Percentiles rank a stretch among this genome's conserved stretches.
phyloP scores from a whole-genome alignment of 2,888 invertebrate species.

The Stictocephala bisonia region DNA sequence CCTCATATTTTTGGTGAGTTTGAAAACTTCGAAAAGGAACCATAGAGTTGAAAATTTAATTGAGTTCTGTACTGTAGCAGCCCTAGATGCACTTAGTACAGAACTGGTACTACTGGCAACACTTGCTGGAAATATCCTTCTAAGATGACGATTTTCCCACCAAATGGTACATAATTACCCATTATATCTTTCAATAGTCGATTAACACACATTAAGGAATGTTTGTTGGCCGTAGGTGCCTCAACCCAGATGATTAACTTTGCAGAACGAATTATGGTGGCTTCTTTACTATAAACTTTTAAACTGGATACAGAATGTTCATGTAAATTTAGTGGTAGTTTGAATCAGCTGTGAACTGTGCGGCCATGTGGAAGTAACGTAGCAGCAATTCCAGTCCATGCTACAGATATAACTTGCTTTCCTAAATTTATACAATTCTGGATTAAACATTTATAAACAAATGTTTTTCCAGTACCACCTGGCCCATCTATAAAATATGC shows the following conservation, averaged over 20 bases:
- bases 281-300: conserved; percentile 48
- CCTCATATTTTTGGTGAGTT: too few relatives aligned
- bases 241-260: conserved; percentile 54
- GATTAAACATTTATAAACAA: conserved; percentile 55
- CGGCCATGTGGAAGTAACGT: conserved; percentile 56
- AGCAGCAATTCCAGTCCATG: too few relatives aligned
- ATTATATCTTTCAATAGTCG: conserved; percentile 56
- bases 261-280: conserved; percentile 47
- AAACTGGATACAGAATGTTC: conserved; percentile 55
- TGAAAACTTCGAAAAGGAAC: too few relatives aligned
- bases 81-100: not conserved
- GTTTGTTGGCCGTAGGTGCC: conserved; percentile 49
- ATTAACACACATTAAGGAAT: conserved; percentile 56
- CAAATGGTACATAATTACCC: conserved; percentile 55
- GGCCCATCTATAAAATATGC: too few relatives aligned
- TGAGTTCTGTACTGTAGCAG: not conserved
- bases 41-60: conserved; percentile 23
- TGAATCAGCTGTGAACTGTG: conserved; percentile 59
- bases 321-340: too few relatives aligned
- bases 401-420: conserved; percentile 46
- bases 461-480: too few relatives aligned
- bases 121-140: too few relatives aligned
- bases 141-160: conserved; percentile 54
- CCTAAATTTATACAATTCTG: not conserved
- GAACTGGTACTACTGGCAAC: conserved; percentile 23